These are phyloP conservation scores for Dendroctonus valens DNA, from an alignment of 1,140 invertebrate species.

Conservation along the genomic window DNA sequence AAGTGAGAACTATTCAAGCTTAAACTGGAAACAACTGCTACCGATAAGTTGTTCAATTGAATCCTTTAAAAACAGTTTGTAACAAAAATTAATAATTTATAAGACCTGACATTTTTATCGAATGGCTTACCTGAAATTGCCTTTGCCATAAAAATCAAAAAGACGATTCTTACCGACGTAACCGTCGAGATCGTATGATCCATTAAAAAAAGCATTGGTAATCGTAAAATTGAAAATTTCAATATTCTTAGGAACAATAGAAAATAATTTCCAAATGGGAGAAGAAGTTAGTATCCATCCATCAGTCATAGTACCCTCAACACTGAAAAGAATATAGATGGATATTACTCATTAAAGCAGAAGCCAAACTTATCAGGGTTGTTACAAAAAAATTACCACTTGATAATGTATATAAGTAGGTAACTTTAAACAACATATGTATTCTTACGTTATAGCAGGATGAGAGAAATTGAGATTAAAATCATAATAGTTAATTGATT, in stretches of 20 bases:
- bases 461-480: conserved; percentile 6
- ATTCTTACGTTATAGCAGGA: conserved; percentile 21
- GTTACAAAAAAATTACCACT: conserved; percentile 6
- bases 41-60: conserved; percentile 12
- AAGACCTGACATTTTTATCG: not conserved
- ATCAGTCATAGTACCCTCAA: too few relatives aligned
- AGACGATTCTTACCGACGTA: conserved; percentile 11
- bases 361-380: not conserved
- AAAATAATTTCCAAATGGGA: too few relatives aligned
- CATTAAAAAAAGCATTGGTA: not conserved
- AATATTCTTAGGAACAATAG: not conserved
- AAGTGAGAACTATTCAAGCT: conserved; percentile 6
- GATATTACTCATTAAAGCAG: too few relatives aligned
- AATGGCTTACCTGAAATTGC: conserved; percentile 1
- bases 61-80: conserved; percentile 9
- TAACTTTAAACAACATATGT: too few relatives aligned
- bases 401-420: not conserved
- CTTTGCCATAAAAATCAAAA: conserved; percentile 23
- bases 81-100: not conserved
- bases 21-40: conserved; percentile 2
- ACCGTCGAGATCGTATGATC: conserved; percentile 14
- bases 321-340: too few relatives aligned
- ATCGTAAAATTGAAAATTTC: conserved; percentile 22
- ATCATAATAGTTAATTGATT: too few relatives aligned
- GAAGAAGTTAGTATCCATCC: too few relatives aligned